Evolutionary conservation across 2,888 invertebrate species (phyloP), one percentile per base, ranked within the genome.

Genomic region (Platynereis dumerilii): DNA sequence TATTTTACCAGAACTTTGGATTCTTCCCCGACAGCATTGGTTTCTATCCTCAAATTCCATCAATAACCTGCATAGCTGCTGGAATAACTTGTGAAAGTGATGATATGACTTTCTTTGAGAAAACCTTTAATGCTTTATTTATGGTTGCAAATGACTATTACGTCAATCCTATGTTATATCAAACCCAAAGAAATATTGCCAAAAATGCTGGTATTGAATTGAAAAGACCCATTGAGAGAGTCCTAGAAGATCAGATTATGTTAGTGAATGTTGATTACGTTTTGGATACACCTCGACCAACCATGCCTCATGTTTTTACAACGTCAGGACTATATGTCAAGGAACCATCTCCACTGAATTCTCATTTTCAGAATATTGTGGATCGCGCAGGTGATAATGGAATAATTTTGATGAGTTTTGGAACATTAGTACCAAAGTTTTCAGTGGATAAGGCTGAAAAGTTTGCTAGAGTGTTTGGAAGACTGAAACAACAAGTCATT

Each of bases 351-450:
- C 17, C 15, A n/a, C 20, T 52, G 1, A 29, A 39, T 26, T 12
- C 10, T 1, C 42, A 55, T 20, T n/a, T 61, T 12, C 26, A 61
- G 26, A 28, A 61, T 12, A 42, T 42, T 29, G 26, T 61, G 29
- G 26, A 53, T 7, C 39, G 55, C 55, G 54, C 61, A 20, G 61
- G 61, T n/a, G 55, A 61, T 1, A 15, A 54, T 61, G 61, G 61
- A n/a, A 55, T 61, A 5, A 53, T 61, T n/a, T 42, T 61, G 15
- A 22, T 61, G 22, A 61, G 55, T 24, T 61, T 61, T 42, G 61
- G 61, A 2, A 61, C 61, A 12, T 45, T 61, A 24, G 24, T 61
- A 1, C 26, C 61, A n/a, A 52, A 42, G 5, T n/a, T 61, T 20
- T 54, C 39, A 15, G 26, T 39, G n/a, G 7, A 29, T 1, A 2